Evolutionary conservation across 2,797 vertebrate genomes (phyloP), one percentile per base, ranked within the genome.

Genomic region (Hylomyscus alleni): DNA sequence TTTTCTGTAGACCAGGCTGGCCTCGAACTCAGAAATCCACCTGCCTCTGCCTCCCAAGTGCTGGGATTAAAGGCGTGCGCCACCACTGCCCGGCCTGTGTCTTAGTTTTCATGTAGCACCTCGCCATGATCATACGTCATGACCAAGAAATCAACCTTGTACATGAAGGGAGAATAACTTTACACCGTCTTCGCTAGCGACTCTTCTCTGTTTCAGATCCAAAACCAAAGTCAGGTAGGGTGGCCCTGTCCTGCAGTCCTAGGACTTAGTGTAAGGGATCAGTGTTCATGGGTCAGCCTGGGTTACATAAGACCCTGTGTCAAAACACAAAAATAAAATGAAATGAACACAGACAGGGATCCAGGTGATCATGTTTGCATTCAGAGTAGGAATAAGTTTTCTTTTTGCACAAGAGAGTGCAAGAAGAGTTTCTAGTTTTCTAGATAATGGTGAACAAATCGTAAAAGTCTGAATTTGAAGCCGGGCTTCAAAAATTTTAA

Each of bases 401-500:
- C 31, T 40, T 93, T 67, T 19, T 84, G 22, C 17, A 62, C 44
- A 77, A 14, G 34, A 67, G 67, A 89, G 80, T 77, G 24, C 52
- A 82, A 92, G 50, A 94, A 81, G 34, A 87, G 52, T 84, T 93
- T 80, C 56, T 89, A 87, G 14, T 87, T 69, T 95, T 69, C 75
- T 77, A 47, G 34, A 11, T 78, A 24, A 82, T 60, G 60, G 54
- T 60, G 52, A 95, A 83, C 15, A 6, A 20, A 19, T 56, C 67
- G 75, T 78, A 52, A 92, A 76, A 81, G 60, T 44, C 91, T 54
- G 34, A 94, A 83, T 6, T 80, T 10, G n/a, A n/a, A n/a, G n/a
- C n/a, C n/a, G n/a, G n/a, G n/a, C n/a, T n/a, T n/a, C n/a, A 44
- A 56, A n/a, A 80, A 50, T 58, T 56, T 56, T 56, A 56, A 56